Percentiles rank a stretch among this genome's conserved stretches.
Conservation (phyloP, 1,140 invertebrate genomes). For the Globodera rostochiensis region DNA sequence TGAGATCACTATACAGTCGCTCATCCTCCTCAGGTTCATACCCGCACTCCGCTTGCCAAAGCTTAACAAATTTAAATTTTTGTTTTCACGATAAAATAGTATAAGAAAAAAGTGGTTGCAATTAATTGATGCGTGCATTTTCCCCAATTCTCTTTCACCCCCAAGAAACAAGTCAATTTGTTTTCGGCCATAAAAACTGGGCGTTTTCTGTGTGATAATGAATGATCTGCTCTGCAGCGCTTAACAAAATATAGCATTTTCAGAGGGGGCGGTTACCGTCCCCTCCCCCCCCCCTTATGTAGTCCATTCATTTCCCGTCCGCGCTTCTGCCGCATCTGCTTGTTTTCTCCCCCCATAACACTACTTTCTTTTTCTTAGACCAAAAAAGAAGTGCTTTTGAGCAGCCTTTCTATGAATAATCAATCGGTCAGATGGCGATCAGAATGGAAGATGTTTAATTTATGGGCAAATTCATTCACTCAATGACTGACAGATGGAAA, state of each 20-base stretch:
- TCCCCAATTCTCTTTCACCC: too few species aligned
- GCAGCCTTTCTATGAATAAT: slow-evolving; percentile 15
- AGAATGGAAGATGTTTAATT: neutral
- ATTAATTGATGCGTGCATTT: too few species aligned
- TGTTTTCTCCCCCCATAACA: neutral
- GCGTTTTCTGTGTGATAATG: too few species aligned
- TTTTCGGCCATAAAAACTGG: too few species aligned
- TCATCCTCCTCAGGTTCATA: slow-evolving; percentile 56
- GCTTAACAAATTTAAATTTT: slow-evolving; percentile 38
- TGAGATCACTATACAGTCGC: slow-evolving; percentile 54
- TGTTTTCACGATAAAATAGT: neutral
- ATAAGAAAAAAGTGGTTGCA: too few species aligned
- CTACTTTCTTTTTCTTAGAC: slow-evolving; percentile 1
- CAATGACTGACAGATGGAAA: slow-evolving; percentile 15
- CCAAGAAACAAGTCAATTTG: too few species aligned
- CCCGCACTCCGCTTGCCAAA: slow-evolving; percentile 50
- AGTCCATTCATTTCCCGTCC: neutral
- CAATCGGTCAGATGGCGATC: neutral
- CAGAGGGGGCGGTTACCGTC: neutral
- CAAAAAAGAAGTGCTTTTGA: neutral
- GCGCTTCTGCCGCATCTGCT: neutral
- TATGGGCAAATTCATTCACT: neutral
- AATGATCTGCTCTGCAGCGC: too few species aligned
- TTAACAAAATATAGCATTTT: too few species aligned
- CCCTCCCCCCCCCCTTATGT: neutral